phyloP scores from a whole-genome alignment of 2,888 invertebrate genomes.

The Acleris literana region DNA sequence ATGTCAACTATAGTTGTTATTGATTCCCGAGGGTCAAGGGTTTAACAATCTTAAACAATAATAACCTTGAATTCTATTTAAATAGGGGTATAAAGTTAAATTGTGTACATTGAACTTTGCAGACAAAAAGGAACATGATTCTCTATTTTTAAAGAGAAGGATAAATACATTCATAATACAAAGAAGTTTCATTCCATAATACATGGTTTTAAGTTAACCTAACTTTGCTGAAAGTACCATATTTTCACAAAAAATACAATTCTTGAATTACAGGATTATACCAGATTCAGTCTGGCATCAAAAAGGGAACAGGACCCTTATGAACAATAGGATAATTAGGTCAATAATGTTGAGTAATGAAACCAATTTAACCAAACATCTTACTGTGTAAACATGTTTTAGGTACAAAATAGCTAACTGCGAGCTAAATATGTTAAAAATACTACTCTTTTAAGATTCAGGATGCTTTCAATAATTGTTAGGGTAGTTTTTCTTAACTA shows the following conservation, averaged over 20 bases:
- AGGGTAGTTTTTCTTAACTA: neutral
- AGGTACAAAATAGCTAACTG: neutral
- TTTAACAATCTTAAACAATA: neutral
- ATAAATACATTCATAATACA: too few relatives aligned
- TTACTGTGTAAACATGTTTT: neutral
- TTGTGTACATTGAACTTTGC: too few relatives aligned
- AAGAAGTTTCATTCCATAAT: too few relatives aligned
- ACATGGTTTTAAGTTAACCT: too few relatives aligned
- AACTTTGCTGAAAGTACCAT: too few relatives aligned
- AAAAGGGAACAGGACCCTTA: neutral
- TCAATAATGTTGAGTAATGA: neutral
- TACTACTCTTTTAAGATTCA: neutral
- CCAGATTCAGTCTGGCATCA: too few relatives aligned
- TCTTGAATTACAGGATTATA: too few relatives aligned
- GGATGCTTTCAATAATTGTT: neutral
- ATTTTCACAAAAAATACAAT: too few relatives aligned
- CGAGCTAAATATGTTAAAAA: neutral
- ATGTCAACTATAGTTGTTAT: neutral
- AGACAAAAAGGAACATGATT: too few relatives aligned
- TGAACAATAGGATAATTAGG: neutral
- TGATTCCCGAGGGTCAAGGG: neutral
- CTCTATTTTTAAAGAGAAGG: too few relatives aligned
- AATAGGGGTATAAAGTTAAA: slow-evolving; percentile 1
- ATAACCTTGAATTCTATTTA: slow-evolving; percentile 2
- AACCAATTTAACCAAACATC: neutral